phyloP scores from a whole-genome alignment of 2,888 invertebrate genomes.

The Agrotis segetum region DNA sequence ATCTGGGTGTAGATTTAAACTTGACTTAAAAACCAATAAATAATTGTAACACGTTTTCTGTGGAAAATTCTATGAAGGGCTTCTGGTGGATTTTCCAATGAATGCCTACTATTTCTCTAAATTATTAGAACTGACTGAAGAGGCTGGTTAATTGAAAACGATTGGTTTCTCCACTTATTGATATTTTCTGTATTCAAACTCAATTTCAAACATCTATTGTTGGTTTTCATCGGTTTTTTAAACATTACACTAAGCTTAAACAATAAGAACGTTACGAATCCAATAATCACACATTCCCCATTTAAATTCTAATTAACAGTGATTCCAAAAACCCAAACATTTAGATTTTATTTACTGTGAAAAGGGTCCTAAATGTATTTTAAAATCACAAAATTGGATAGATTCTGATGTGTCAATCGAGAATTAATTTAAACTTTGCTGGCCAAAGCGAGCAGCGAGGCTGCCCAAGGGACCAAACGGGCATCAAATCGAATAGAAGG shows the following conservation, averaged over 20 bases:
- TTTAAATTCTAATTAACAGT: constrained; percentile 48
- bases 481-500: constrained; percentile 89
- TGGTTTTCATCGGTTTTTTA: background rate
- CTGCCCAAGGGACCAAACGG: constrained; percentile 84
- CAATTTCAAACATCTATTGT: background rate
- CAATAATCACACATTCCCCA: constrained; percentile 42
- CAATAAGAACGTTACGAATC: constrained; percentile 16
- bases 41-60: background rate
- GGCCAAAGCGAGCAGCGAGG: constrained; percentile 84
- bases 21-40: background rate
- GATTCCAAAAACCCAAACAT: constrained; percentile 54
- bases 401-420: constrained; percentile 87
- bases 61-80: background rate
- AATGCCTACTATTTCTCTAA: background rate
- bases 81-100: background rate
- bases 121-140: constrained; percentile 11
- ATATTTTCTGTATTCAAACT: background rate
- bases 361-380: constrained; percentile 77
- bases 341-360: constrained; percentile 69
- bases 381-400: constrained; percentile 82
- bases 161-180: background rate
- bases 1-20: background rate
- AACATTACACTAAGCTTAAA: constrained; percentile 3
- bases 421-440: constrained; percentile 90
- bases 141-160: background rate